Evolutionary conservation across 2,888 invertebrate species (phyloP).

Genomic region (Elysia crispata): DNA sequence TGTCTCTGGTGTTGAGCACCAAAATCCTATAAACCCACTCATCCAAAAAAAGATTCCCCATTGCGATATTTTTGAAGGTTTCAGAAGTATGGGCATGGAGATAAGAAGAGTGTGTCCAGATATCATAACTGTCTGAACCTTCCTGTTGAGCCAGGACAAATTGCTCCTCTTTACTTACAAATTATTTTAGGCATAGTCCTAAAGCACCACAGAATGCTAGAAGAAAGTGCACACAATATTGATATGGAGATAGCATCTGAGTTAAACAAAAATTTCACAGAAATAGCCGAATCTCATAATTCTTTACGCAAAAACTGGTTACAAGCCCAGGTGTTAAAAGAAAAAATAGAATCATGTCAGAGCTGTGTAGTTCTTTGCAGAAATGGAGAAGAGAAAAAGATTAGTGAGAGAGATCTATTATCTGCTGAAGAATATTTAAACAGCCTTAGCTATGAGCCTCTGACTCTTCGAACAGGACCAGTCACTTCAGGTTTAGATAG

Average conservation of each 20-base stretch:
- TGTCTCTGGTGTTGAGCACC: constrained; percentile 32
- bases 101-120: no score
- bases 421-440: neutral
- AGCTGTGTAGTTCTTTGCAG: neutral
- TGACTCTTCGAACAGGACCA: neutral
- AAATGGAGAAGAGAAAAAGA: neutral
- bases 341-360: neutral
- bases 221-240: constrained; percentile 17
- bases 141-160: neutral
- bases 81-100: neutral
- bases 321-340: neutral
- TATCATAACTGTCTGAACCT: neutral
- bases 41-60: neutral
- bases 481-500: neutral
- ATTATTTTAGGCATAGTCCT: constrained; percentile 32
- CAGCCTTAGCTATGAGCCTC: neutral
- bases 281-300: neutral
- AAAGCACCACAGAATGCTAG: neutral
- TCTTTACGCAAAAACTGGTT: neutral
- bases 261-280: neutral
- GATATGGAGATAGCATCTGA: neutral
- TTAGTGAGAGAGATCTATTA: neutral
- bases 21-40: neutral
- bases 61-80: neutral
- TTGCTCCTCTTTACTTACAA: constrained; percentile 27